These are phyloP conservation scores for Paramisgurnus dabryanus DNA, from an alignment of 2,113 vertebrate species.

Conservation along the genomic window DNA sequence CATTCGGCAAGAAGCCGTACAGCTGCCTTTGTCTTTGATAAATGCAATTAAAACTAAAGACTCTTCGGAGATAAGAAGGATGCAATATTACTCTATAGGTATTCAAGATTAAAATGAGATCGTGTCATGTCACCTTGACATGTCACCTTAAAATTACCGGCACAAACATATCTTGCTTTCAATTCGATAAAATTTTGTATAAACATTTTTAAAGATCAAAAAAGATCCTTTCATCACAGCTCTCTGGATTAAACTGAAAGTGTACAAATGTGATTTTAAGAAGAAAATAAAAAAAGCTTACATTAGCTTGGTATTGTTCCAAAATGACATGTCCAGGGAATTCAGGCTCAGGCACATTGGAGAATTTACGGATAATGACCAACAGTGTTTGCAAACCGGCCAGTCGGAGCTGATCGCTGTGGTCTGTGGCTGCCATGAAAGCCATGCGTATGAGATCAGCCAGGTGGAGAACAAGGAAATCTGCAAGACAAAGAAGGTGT, in stretches of 20 bases:
- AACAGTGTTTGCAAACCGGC: slow-evolving; percentile 85
- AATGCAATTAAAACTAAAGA: no score
- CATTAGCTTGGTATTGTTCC: slow-evolving; percentile 96
- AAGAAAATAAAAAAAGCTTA: slow-evolving; percentile 58
- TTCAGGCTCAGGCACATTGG: slow-evolving; percentile 85
- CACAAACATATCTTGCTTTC: no score
- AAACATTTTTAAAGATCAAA: neutral
- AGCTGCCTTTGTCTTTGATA: no score
- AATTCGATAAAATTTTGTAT: no score
- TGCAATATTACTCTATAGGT: no score
- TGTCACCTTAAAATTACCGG: no score
- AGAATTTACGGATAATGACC: slow-evolving; percentile 85
- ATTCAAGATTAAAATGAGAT: no score
- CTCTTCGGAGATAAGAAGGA: no score
- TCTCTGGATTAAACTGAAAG: neutral
- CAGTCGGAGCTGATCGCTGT: slow-evolving; percentile 86
- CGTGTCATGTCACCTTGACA: no score
- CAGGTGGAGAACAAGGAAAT: slow-evolving; percentile 91
- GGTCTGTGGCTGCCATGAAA: slow-evolving; percentile 95
- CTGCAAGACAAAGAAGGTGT: slow-evolving; percentile 65
- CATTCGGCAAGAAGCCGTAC: no score
- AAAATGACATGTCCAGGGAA: slow-evolving; percentile 93
- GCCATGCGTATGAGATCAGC: slow-evolving; percentile 93
- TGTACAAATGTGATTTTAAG: neutral
- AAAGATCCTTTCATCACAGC: neutral